Percentiles rank a stretch among this genome's conserved stretches.
Evolutionary conservation across 2,113 vertebrate genomes (phyloP).

Genomic region (Myodes glareolus): DNA sequence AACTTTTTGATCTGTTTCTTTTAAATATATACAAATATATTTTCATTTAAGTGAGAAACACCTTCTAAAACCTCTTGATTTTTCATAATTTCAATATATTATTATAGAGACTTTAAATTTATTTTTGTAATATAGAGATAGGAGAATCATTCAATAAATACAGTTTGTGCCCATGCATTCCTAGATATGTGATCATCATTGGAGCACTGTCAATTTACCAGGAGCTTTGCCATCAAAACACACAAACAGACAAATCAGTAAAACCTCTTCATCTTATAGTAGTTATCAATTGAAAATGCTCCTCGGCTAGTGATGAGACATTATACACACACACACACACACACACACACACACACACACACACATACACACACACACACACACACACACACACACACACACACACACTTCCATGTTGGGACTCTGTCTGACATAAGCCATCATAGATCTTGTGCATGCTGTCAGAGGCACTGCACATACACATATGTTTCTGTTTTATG

Average conservation of each 20-base stretch:
- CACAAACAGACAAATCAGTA: too few relatives aligned
- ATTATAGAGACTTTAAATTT: background rate
- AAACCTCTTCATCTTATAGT: background rate
- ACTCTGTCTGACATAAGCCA: background rate
- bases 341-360: too few relatives aligned
- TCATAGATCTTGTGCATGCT: background rate
- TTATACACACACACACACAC: background rate
- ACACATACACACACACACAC: too few relatives aligned
- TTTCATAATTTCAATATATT: background rate
- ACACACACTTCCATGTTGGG: background rate
- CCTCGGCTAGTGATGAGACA: background rate
- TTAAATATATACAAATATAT: background rate
- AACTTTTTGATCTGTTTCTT: background rate
- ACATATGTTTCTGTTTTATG: background rate
- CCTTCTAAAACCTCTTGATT: background rate
- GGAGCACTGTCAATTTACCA: background rate
- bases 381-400: too few relatives aligned
- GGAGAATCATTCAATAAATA: background rate
- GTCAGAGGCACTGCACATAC: background rate
- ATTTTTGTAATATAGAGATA: background rate
- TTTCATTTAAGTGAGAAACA: background rate
- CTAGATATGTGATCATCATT: background rate
- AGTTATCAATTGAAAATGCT: background rate
- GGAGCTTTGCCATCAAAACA: background rate
- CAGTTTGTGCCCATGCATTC: background rate